phyloP scores from a whole-genome alignment of 2,113 vertebrate species.

The Poecilia latipinna region DNA sequence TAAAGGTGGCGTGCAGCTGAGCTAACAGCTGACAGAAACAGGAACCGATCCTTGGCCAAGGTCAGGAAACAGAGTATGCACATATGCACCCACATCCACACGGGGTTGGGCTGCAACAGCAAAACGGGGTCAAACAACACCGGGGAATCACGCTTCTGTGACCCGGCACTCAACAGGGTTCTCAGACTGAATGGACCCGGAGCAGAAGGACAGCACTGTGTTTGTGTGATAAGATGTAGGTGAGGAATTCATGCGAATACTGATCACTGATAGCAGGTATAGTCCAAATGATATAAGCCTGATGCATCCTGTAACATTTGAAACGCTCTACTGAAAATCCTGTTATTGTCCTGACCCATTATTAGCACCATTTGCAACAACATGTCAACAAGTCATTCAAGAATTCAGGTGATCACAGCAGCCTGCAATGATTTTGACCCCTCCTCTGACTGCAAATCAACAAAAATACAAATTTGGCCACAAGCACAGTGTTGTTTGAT shows the following conservation, averaged over 20 bases:
- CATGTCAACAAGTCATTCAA: neutral
- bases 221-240: neutral
- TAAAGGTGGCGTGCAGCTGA: conserved; percentile 64
- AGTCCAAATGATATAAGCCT: neutral
- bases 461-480: too few species aligned
- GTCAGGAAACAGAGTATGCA: conserved; percentile 48
- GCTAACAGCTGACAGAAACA: conserved; percentile 72
- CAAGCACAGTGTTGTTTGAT: too few species aligned
- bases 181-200: conserved; percentile 22
- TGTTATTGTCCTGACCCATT: neutral
- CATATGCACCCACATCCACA: conserved; percentile 1
- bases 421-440: too few species aligned
- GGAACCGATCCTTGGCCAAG: conserved; percentile 68
- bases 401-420: too few species aligned
- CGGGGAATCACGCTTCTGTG: conserved; percentile 31
- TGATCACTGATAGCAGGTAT: conserved; percentile 11
- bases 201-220: conserved; percentile 17
- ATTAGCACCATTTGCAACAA: neutral
- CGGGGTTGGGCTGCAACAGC: conserved; percentile 21
- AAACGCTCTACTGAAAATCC: neutral
- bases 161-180: conserved; percentile 33
- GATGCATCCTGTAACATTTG: neutral
- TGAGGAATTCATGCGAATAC: conserved; percentile 24
- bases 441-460: too few species aligned
- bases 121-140: conserved; percentile 45